Base-by-base conservation (phyloP, 1,140 invertebrate species). In the Marisa cornuarietis region DNA sequence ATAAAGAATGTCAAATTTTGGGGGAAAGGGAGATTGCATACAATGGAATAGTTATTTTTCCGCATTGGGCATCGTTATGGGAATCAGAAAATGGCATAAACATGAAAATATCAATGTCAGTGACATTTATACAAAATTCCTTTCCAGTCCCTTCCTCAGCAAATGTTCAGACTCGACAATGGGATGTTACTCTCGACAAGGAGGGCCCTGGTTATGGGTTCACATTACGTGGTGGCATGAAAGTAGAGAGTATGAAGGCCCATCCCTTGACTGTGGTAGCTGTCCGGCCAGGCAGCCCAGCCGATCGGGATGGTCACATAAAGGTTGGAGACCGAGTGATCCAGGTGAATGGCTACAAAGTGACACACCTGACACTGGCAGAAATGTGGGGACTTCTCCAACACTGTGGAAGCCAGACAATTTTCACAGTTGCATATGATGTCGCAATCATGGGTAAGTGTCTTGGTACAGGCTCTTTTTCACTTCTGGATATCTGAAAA, bases 171-270 rank as follows among this genome's bases (percentile, higher is more conserved):
- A 87, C 88, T 74, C 89, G 91, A 77, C 84, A 86, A 54, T 86
- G 88, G 74, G 88, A 89, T 22, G 85, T 92, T 9, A 74, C 75
- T 22, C 78, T 92, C 20, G 95, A 96, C 88, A 94, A 96, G 85
- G 95, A 96, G 69, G 94, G 94, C 71, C 95, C 95, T 5, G 96
- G 96, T 65, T 93, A 97, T 73, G 97, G 97, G 0, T 94, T 99
- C 61, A 98, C 96, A 5, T 91, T 98, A 42, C 92, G 97, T 51
- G 95, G 95, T 0, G 97, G 97, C 4, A 93, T 94, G 49, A 92
- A 94, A 78, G 92, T 94, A 51, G 90, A 92, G 54, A 79, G 84
- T 31, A 83, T 89, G 83, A 94, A 92, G 90, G 92, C 93, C 6
- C 93, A 94, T 76, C 96, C 97, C 0, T 89, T 98, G 54, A 94